Conservation (phyloP, 2,113 vertebrate species). For the Pavo muticus region DNA sequence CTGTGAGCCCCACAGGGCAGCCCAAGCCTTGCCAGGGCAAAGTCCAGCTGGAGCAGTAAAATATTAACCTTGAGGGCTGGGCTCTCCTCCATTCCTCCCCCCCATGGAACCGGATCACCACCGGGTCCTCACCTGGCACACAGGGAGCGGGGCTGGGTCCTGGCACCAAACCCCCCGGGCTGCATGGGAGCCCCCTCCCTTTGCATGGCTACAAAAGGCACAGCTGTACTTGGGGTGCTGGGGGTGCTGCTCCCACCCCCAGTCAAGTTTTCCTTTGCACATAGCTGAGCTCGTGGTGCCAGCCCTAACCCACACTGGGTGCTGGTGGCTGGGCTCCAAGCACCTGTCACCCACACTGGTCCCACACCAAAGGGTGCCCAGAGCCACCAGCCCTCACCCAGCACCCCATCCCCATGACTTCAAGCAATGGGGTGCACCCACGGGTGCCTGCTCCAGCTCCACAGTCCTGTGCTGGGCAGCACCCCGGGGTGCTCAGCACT, state of each 20-base stretch:
- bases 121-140: not conserved
- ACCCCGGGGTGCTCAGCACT: not conserved
- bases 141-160: not conserved
- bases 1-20: fast-evolving
- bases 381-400: not conserved
- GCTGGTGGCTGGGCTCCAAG: slow-evolving; percentile 7
- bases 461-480: not conserved
- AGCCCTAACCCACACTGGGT: not conserved
- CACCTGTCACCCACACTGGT: slow-evolving; percentile 19
- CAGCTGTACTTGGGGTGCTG: fast-evolving
- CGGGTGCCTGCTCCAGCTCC: fast-evolving
- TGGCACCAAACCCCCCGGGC: not conserved
- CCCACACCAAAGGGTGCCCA: fast-evolving
- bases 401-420: not conserved
- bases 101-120: not conserved
- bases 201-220: not conserved
- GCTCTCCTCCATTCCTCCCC: fast-evolving
- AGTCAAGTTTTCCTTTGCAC: not conserved
- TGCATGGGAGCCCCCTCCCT: not conserved
- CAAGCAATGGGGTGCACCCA: not conserved
- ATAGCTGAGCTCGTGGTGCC: not conserved
- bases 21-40: not conserved
- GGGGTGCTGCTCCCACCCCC: not conserved
- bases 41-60: not conserved
- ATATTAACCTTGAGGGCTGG: slow-evolving; percentile 51